Conservation (phyloP, 2,888 invertebrate genomes). For the Coleophora flavipennella region DNA sequence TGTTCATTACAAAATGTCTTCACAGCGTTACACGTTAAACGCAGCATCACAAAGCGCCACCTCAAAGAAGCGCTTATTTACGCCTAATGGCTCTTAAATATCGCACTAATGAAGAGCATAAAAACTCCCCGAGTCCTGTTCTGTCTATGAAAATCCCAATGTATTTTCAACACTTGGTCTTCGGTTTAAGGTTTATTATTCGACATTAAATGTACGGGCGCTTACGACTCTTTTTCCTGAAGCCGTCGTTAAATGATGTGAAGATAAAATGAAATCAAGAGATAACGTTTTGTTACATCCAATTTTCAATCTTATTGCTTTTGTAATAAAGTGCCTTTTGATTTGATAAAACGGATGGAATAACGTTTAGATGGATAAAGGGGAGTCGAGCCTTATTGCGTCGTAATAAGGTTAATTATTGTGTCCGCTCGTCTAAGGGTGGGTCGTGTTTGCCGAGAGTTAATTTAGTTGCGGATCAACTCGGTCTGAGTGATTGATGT, state of each 20-base stretch:
- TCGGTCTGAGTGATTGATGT: slow-evolving; percentile 66
- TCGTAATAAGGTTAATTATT: slow-evolving; percentile 29
- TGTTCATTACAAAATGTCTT: too few relatives aligned
- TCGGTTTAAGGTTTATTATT: slow-evolving; percentile 18
- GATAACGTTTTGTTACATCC: slow-evolving; percentile 30
- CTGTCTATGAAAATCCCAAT: slow-evolving; percentile 12
- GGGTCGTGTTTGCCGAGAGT: slow-evolving; percentile 47
- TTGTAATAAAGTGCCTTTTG: slow-evolving; percentile 20
- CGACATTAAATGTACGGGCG: slow-evolving; percentile 2
- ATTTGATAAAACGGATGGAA: slow-evolving; percentile 10
- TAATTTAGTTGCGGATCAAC: slow-evolving; percentile 69
- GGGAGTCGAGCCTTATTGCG: slow-evolving; percentile 22
- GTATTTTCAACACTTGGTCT: slow-evolving; percentile 16
- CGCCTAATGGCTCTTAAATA: slow-evolving; percentile 44
- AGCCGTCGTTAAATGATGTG: slow-evolving; percentile 40
- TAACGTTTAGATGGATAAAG: slow-evolving; percentile 9
- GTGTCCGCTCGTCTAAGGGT: slow-evolving; percentile 33
- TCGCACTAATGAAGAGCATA: slow-evolving; percentile 43
- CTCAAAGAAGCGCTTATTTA: slow-evolving; percentile 29
- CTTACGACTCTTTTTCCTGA: slow-evolving; percentile 24
- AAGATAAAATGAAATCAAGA: slow-evolving; percentile 52
- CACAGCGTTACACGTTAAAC: neutral
- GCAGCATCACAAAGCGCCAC: neutral
- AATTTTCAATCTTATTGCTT: slow-evolving; percentile 31
- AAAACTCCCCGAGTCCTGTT: slow-evolving; percentile 22